Evolutionary conservation across 2,888 invertebrate species (phyloP).

Genomic region (Eupithecia subumbrata): DNA sequence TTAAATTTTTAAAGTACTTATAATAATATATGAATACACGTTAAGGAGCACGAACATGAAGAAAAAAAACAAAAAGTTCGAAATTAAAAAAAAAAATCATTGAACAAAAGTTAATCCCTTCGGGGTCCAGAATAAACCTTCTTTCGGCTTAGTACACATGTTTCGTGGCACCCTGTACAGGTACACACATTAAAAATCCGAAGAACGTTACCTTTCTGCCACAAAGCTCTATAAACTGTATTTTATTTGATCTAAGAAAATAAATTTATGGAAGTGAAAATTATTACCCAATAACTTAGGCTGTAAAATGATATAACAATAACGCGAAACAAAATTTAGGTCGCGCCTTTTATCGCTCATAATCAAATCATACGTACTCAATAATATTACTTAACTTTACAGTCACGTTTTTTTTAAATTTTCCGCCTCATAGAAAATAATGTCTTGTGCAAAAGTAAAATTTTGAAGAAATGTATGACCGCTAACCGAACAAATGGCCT

Average conservation of each 20-base stretch:
- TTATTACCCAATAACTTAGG: conserved; percentile 12
- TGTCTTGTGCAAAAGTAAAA: not conserved
- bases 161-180: too few relatives aligned
- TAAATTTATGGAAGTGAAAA: conserved; percentile 11
- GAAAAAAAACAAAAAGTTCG: too few relatives aligned
- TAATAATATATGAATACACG: too few relatives aligned
- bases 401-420: not conserved
- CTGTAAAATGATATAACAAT: conserved; percentile 12
- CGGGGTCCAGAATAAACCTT: too few relatives aligned
- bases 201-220: not conserved
- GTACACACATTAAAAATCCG: not conserved
- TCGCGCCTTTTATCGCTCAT: conserved; percentile 24
- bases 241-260: conserved; percentile 6
- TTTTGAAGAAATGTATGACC: too few relatives aligned
- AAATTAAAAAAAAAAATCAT: too few relatives aligned
- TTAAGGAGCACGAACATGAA: too few relatives aligned
- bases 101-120: too few relatives aligned
- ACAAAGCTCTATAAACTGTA: conserved; percentile 1
- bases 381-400: not conserved
- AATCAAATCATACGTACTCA: not conserved
- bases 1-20: too few relatives aligned
- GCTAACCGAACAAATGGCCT: too few relatives aligned
- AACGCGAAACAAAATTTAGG: conserved; percentile 20
- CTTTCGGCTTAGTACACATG: too few relatives aligned
- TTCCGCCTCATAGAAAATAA: not conserved